These are phyloP conservation scores for Rhombomys opimus DNA, from an alignment of 2,113 vertebrate genomes.

Conservation along the genomic window DNA sequence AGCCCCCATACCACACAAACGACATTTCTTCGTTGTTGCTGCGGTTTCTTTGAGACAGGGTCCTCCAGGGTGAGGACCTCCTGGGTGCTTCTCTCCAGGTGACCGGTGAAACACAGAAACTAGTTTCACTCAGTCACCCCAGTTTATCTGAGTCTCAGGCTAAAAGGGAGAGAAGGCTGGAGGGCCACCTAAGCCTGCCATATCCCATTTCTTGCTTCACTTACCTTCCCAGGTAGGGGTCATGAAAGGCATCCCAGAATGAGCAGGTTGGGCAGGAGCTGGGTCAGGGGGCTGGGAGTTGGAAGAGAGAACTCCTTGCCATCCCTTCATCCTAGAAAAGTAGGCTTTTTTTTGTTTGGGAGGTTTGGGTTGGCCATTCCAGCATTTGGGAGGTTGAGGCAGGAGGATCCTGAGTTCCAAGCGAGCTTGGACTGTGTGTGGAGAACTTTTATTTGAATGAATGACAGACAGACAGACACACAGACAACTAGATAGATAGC, in stretches of 20 bases:
- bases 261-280: neutral
- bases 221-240: neutral
- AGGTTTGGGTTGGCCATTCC: neutral
- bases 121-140: accelerated
- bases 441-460: neutral
- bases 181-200: no score
- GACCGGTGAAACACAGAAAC: neutral
- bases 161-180: neutral
- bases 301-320: neutral
- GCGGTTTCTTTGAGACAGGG: neutral
- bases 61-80: neutral
- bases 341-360: neutral
- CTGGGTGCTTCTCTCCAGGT: neutral
- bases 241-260: accelerated
- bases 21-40: no score
- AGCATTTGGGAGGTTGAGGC: neutral
- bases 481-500: neutral
- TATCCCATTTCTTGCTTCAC: accelerated
- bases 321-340: accelerated
- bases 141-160: neutral
- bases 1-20: neutral
- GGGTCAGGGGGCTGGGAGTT: no score
- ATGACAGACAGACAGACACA: neutral
- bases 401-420: neutral
- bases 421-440: neutral